Evolutionary conservation across 1,140 invertebrate species (phyloP).

Genomic region (Brachionus paranguensis): DNA sequence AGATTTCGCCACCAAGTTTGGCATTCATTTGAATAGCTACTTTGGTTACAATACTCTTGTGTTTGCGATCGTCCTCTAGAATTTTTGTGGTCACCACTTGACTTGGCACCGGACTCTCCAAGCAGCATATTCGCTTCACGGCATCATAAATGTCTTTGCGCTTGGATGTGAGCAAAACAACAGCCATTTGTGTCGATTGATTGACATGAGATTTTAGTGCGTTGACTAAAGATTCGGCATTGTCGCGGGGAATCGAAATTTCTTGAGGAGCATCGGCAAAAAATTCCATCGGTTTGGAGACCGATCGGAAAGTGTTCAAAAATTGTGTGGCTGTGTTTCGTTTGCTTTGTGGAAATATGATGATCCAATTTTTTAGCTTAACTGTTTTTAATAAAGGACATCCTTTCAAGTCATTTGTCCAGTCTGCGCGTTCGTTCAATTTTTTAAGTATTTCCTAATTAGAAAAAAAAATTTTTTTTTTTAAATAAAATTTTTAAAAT

Average conservation of each 20-base stretch:
- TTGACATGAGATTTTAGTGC: constrained; percentile 10
- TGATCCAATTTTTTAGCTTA: constrained; percentile 1
- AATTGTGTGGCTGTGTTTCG: constrained; percentile 6
- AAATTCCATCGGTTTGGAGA: background rate
- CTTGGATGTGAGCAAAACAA: constrained; percentile 69
- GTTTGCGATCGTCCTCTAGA: constrained; percentile 40
- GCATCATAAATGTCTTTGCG: constrained; percentile 78
- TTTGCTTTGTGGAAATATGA: constrained; percentile 23
- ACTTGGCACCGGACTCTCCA: constrained; percentile 63
- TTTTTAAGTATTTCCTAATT: background rate
- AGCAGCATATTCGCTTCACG: constrained; percentile 79
- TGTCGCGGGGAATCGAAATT: background rate
- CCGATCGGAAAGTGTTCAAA: background rate
- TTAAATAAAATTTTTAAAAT: background rate
- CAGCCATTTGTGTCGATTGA: constrained; percentile 48
- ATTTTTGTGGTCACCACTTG: constrained; percentile 63
- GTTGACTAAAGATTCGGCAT: background rate
- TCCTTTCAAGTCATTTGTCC: constrained; percentile 1
- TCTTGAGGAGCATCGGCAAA: background rate
- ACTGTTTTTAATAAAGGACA: background rate
- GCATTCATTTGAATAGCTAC: constrained; percentile 91
- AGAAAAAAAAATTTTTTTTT: background rate
- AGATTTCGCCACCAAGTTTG: constrained; percentile 85
- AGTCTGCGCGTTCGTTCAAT: constrained; percentile 35
- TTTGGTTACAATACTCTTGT: constrained; percentile 69